Evolutionary conservation across 2,888 invertebrate genomes (phyloP), one percentile per base, ranked within the genome.

Genomic region (Resseliella maxima): DNA sequence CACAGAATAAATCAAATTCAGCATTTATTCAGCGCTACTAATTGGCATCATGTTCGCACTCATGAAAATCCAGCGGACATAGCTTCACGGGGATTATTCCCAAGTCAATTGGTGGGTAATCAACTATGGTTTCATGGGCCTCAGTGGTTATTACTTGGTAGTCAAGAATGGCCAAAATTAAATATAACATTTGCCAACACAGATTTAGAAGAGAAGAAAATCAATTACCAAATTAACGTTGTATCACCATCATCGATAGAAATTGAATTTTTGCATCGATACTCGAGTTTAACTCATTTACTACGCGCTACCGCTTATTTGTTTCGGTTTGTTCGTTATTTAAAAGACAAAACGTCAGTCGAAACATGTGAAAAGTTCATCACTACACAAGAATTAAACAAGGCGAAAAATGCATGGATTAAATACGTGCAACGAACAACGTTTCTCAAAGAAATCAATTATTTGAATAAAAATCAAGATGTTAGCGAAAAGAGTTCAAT

Each of bases 51-150:
- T 24, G 83, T 86, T 1, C n/a, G 18, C n/a, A 45, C 86, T 3
- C n/a, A 85, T 38, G 85, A 86, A 12, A 86, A 86, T n/a, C 86
- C 86, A 24, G 86, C 86, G 2, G 86, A 86, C n/a, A 50, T 50
- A 24, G 86, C 85, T 5, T 85, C 86, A 35, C 21, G 86, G 0
- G 86, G 86, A 15, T 27, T 24, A n/a, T 15, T 41, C 1, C 38
- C 86, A 0, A 31, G 21, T 8, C 24, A 86, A 86, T 36, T 86
- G 24, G 1, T 31, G 6, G 15, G 50, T 1, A 35, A 86, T 64
- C 0, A 0, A 27, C 24, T 86, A 15, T 86, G 83, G 83, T 86
- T 83, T 83, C 36, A 83, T 50, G 86, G 83, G 2, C 86, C 86
- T 0, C 18, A 36, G 15, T 88, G 87, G 87, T n/a, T 86, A 59